Evolutionary conservation across 2,113 vertebrate genomes (phyloP).

Genomic region (Eulemur rufifrons): DNA sequence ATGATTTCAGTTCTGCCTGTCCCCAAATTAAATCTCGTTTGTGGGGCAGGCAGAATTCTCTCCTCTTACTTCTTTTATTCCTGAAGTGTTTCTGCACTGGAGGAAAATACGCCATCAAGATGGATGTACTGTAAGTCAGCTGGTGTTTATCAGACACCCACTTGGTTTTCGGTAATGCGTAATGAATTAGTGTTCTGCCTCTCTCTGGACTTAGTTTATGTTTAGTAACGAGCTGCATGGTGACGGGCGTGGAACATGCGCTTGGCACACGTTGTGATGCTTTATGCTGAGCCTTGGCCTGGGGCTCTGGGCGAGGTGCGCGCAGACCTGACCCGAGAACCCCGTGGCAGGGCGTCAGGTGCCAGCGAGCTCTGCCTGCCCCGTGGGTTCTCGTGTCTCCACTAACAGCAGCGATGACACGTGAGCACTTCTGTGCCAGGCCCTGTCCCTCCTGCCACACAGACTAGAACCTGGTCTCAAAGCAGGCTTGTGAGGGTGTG

Average conservation of each 20-base stretch:
- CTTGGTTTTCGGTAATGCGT: rapidly evolving
- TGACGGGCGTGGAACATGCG: rapidly evolving
- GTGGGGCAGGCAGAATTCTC: background rate
- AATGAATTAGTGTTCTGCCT: rapidly evolving
- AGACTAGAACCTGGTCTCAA: rapidly evolving
- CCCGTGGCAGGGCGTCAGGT: background rate
- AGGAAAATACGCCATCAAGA: background rate
- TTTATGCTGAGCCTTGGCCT: background rate
- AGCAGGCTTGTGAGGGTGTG: background rate
- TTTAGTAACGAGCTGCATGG: too few relatives aligned
- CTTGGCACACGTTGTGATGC: rapidly evolving
- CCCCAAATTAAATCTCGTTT: background rate
- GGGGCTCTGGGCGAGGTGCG: background rate
- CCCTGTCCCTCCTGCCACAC: rapidly evolving
- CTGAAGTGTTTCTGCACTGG: background rate
- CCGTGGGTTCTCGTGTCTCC: too few relatives aligned
- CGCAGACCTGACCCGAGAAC: background rate
- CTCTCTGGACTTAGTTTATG: rapidly evolving
- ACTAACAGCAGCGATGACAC: rapidly evolving
- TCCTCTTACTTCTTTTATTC: rapidly evolving
- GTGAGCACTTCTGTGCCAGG: rapidly evolving
- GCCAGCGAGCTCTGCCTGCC: too few relatives aligned
- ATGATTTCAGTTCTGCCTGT: background rate
- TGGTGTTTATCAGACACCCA: background rate
- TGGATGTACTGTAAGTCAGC: background rate